A percentile compares a stretch with the other conserved stretches of the same genome.
Conservation (phyloP, 2,797 vertebrate genomes). For the Siniperca undulata region DNA sequence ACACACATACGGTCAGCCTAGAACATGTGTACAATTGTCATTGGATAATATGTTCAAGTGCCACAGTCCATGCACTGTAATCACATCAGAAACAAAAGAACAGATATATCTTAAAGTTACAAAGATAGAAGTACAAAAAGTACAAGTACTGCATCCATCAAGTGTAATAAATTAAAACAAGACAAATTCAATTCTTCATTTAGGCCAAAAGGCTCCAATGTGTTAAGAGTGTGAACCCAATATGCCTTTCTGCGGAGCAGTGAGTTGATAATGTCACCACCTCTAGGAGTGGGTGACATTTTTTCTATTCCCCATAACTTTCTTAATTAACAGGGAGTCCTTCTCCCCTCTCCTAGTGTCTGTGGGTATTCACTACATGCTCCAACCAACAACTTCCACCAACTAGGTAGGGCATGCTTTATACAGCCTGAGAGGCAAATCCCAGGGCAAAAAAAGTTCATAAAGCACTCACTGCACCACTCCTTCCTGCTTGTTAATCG, state of each 20-base stretch:
- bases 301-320: neutral
- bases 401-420: neutral
- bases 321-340: neutral
- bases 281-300: neutral
- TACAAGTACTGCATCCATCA: neutral
- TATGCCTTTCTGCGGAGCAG: no score
- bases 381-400: neutral
- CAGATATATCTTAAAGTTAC: neutral
- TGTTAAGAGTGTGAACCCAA: no score
- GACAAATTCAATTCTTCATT: no score
- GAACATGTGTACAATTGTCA: no score
- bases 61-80: neutral
- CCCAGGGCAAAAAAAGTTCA: neutral
- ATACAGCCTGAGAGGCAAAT: neutral
- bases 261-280: neutral
- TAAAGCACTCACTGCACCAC: neutral
- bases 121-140: no score
- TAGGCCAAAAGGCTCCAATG: no score
- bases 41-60: neutral
- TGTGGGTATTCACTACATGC: neutral
- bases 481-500: neutral
- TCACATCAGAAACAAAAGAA: constrained; percentile 3
- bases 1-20: no score
- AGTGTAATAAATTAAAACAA: neutral
- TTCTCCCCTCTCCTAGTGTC: neutral